Percentiles rank a stretch among this genome's conserved stretches.
phyloP scores from a whole-genome alignment of 2,113 vertebrate species.

The Pterophyllum scalare region DNA sequence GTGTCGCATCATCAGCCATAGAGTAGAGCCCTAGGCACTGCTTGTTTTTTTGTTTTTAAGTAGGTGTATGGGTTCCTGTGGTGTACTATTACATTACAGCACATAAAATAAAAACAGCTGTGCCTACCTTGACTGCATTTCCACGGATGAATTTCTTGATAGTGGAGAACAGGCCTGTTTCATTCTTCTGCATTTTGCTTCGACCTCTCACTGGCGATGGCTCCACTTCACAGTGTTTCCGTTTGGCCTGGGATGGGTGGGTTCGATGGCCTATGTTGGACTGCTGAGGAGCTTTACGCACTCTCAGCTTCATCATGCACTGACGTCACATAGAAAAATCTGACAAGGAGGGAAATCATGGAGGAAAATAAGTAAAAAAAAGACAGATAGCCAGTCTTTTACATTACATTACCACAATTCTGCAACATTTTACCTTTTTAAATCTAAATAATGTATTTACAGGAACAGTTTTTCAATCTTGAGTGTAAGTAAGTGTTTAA shows the following conservation, averaged over 20 bases:
- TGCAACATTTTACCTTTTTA: background rate
- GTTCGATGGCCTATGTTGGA: slow-evolving; percentile 76
- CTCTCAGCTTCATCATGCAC: slow-evolving; percentile 98
- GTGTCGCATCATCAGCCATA: background rate
- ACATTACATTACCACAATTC: background rate
- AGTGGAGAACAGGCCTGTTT: slow-evolving; percentile 81
- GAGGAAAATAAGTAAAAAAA: background rate
- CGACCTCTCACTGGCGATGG: slow-evolving; percentile 62
- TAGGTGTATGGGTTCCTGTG: background rate
- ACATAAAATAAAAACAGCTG: background rate
- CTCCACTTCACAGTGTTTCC: slow-evolving; percentile 86
- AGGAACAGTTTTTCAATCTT: background rate
- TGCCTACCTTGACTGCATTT: slow-evolving; percentile 80
- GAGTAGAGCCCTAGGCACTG: background rate
- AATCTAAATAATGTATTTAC: background rate
- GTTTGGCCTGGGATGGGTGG: slow-evolving; percentile 87
- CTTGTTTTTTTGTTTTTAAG: background rate
- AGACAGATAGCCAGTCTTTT: background rate
- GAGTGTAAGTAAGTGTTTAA: background rate
- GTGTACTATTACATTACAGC: background rate
- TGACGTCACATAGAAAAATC: slow-evolving; percentile 89
- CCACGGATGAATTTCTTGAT: slow-evolving; percentile 84
- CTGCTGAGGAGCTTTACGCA: slow-evolving; percentile 96
- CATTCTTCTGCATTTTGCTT: slow-evolving; percentile 81
- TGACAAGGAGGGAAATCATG: slow-evolving; percentile 10